These are phyloP conservation scores for Dendrophyllia cribrosa DNA, from an alignment of 64 coral and sea anemone species.

Conservation along the genomic window DNA sequence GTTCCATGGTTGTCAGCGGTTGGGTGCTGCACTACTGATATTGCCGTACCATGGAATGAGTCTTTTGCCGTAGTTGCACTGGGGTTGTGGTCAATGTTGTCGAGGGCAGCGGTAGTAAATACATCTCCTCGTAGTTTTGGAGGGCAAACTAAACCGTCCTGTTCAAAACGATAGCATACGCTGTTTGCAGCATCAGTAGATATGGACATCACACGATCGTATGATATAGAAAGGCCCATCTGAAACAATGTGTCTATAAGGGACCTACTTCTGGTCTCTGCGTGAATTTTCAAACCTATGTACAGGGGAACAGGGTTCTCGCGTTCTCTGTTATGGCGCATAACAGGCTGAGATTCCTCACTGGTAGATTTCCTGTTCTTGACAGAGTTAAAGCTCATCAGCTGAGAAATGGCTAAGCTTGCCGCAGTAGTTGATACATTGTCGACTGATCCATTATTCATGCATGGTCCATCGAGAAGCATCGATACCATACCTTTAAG, in stretches of 20 bases:
- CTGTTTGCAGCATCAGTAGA: constrained; percentile 61
- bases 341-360: neutral
- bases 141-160: constrained; percentile 70
- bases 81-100: constrained; percentile 74
- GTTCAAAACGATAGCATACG: constrained; percentile 43
- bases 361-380: neutral
- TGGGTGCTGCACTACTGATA: constrained; percentile 65
- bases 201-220: constrained; percentile 65
- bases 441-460: neutral
- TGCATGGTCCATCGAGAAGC: constrained; percentile 21
- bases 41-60: constrained; percentile 66
- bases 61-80: constrained; percentile 58
- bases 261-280: constrained; percentile 56
- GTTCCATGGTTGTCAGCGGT: constrained; percentile 49
- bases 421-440: neutral
- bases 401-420: constrained; percentile 30
- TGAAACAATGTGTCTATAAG: constrained; percentile 61
- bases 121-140: constrained; percentile 57
- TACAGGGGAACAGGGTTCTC: constrained; percentile 62
- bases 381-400: constrained; percentile 61
- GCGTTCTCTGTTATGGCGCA: constrained; percentile 2
- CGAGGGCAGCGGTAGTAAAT: constrained; percentile 63
- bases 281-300: constrained; percentile 71
- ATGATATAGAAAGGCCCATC: constrained; percentile 68
- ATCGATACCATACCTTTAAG: constrained; percentile 42